phyloP scores from a whole-genome alignment of 1,140 invertebrate genomes.

The Aphelinus certus region DNA sequence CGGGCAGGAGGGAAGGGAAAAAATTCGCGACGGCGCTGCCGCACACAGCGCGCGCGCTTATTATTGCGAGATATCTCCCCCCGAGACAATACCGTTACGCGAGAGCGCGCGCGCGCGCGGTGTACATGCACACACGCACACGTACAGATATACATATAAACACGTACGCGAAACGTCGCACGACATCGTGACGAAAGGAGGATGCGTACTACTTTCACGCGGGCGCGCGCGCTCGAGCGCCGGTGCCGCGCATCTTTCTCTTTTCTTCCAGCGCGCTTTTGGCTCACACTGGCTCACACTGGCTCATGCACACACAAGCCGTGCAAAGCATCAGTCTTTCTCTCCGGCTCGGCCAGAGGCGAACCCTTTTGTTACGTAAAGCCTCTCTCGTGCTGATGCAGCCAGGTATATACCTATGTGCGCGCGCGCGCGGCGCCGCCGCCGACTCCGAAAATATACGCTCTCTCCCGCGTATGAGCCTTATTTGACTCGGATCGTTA shows the following conservation, averaged over 20 bases:
- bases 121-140: too few relatives aligned
- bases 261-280: background rate
- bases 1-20: too few relatives aligned
- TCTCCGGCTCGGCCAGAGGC: background rate
- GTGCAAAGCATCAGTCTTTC: background rate
- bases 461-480: background rate
- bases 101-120: slow-evolving; percentile 8
- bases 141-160: too few relatives aligned
- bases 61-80: background rate
- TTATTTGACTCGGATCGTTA: too few relatives aligned
- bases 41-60: background rate
- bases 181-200: slow-evolving; percentile 46
- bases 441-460: background rate
- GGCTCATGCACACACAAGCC: background rate
- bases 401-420: background rate
- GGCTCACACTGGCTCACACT: too few relatives aligned
- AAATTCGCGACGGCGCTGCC: background rate
- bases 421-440: background rate
- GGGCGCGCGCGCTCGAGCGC: background rate
- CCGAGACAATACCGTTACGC: slow-evolving; percentile 46
- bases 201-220: slow-evolving; percentile 52
- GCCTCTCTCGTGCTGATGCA: background rate
- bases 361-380: slow-evolving; percentile 17
- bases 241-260: background rate
- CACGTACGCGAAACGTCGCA: background rate